phyloP scores from a whole-genome alignment of 2,797 vertebrate species.

The Arremon aurantiirostris region DNA sequence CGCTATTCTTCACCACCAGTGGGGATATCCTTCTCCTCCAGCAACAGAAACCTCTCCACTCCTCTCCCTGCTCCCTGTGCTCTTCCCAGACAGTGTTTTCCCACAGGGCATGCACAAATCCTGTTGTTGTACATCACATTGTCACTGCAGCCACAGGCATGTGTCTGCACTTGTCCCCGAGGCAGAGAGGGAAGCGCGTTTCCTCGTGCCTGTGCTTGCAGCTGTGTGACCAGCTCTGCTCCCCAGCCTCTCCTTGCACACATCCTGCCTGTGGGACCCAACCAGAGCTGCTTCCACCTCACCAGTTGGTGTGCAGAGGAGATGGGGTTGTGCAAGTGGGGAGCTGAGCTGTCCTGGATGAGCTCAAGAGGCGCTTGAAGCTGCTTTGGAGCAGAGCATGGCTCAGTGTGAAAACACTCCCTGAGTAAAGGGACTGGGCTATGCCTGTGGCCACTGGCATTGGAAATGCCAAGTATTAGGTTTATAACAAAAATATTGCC shows the following conservation, averaged over 20 bases:
- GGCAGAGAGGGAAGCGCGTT: background rate
- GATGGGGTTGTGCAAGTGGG: background rate
- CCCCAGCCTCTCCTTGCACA: background rate
- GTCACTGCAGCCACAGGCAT: background rate
- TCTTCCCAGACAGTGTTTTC: background rate
- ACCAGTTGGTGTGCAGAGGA: accelerated
- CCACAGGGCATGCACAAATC: background rate
- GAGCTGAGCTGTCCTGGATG: accelerated
- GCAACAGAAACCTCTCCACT: accelerated
- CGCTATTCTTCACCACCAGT: background rate
- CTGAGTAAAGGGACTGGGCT: background rate
- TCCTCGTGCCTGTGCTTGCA: background rate
- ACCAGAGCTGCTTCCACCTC: background rate
- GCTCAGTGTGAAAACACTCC: background rate
- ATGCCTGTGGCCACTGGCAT: background rate
- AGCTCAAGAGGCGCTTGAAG: accelerated
- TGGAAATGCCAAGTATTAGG: background rate
- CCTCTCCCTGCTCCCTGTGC: background rate
- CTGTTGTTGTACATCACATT: background rate
- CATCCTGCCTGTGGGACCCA: background rate
- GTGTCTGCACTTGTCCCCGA: background rate
- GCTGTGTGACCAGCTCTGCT: background rate
- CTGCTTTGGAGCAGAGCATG: background rate
- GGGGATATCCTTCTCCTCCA: background rate
- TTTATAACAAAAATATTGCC: background rate